Conservation (phyloP, 1,140 invertebrate genomes). For the Ceratosolen solmsi region DNA sequence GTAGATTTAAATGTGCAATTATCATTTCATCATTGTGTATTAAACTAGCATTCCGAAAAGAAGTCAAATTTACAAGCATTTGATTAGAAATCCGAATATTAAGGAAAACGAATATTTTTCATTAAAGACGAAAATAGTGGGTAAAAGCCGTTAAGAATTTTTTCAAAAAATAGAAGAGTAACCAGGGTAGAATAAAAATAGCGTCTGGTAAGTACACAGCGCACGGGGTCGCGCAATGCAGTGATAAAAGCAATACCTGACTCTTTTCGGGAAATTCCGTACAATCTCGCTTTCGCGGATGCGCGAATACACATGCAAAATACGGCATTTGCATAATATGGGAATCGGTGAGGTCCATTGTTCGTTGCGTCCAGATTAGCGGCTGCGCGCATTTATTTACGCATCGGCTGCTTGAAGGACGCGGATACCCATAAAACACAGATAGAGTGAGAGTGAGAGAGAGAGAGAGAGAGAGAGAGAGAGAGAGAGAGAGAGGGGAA, state of each 20-base stretch:
- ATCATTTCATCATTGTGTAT: no score
- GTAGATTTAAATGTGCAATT: no score
- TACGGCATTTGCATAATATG: slow-evolving; percentile 67
- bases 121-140: no score
- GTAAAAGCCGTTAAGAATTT: no score
- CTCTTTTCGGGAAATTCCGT: slow-evolving; percentile 24
- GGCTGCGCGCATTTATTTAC: slow-evolving; percentile 6
- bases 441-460: background rate
- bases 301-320: slow-evolving; percentile 54
- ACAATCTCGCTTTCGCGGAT: slow-evolving; percentile 42
- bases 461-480: slow-evolving; percentile 58
- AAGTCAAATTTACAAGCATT: no score
- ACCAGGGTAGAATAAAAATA: background rate
- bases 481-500: slow-evolving; percentile 20
- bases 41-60: no score
- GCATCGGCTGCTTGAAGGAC: slow-evolving; percentile 55
- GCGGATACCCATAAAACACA: background rate
- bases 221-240: background rate
- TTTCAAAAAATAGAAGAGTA: background rate
- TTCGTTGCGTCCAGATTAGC: slow-evolving; percentile 52
- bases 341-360: slow-evolving; percentile 64
- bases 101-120: no score
- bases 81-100: no score
- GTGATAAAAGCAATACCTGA: slow-evolving; percentile 22
- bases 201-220: background rate